A percentile compares a stretch with the other conserved stretches of the same genome.
These are phyloP conservation scores for Temnopleurus reevesii DNA, from an alignment of 53 echinoderm and acorn worm species.

Conservation along the genomic window DNA sequence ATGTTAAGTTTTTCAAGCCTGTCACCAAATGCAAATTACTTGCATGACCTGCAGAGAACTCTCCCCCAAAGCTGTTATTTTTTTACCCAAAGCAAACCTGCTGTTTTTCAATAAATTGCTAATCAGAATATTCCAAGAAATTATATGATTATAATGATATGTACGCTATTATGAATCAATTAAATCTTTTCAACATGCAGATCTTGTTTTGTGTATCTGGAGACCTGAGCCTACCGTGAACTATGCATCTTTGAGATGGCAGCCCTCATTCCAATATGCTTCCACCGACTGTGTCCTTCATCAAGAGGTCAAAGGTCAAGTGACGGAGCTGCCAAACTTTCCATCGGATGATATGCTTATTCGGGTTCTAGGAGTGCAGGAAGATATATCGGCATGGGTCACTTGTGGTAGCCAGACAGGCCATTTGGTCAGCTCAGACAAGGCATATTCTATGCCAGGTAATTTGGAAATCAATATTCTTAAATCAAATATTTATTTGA, in stretches of 20 bases:
- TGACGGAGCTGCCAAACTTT: neutral
- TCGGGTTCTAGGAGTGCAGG: neutral
- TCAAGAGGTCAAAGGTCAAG: constrained; percentile 29
- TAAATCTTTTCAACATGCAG: neutral
- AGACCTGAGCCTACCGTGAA: neutral
- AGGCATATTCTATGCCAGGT: constrained; percentile 11
- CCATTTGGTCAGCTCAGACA: neutral
- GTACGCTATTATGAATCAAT: too few relatives aligned
- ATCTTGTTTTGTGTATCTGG: constrained; percentile 16
- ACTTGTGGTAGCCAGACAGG: neutral
- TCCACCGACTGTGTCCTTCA: constrained; percentile 24
- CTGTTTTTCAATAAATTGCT: too few relatives aligned
- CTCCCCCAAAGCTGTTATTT: too few relatives aligned
- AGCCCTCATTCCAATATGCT: neutral
- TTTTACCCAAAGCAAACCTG: too few relatives aligned
- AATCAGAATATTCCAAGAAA: neutral
- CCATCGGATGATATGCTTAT: neutral
- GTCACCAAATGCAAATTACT: too few relatives aligned
- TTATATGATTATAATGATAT: neutral
- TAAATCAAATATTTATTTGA: too few relatives aligned
- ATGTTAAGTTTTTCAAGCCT: too few relatives aligned
- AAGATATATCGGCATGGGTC: constrained; percentile 20
- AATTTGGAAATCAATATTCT: too few relatives aligned
- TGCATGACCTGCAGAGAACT: too few relatives aligned
- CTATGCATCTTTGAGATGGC: constrained; percentile 28